Conservation (phyloP, 1,140 invertebrate species). For the Dendroctonus ponderosae region DNA sequence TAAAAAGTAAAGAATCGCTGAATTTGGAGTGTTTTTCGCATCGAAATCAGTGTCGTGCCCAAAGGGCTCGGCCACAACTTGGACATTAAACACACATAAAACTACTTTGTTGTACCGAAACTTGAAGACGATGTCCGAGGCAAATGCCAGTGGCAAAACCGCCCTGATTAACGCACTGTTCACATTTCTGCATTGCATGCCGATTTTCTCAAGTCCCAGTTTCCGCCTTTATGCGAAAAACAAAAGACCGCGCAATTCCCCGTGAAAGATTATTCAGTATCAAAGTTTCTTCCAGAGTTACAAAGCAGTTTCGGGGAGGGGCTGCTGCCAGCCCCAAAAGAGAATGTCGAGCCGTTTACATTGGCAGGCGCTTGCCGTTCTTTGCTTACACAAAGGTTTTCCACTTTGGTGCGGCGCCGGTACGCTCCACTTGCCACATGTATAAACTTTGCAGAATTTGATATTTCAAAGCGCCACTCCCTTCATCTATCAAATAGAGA, state of each 20-base stretch:
- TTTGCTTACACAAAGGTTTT: slow-evolving; percentile 37
- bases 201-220: too few species aligned
- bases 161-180: too few species aligned
- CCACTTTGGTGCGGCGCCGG: slow-evolving; percentile 37
- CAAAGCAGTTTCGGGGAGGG: slow-evolving; percentile 30
- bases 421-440: slow-evolving; percentile 30
- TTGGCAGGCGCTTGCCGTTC: slow-evolving; percentile 32
- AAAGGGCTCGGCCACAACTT: too few species aligned
- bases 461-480: slow-evolving; percentile 32
- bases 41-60: too few species aligned
- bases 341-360: slow-evolving; percentile 35
- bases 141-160: too few species aligned
- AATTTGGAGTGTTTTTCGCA: too few species aligned
- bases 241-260: slow-evolving; percentile 9
- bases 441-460: slow-evolving; percentile 37
- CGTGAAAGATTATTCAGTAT: slow-evolving; percentile 32
- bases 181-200: too few species aligned
- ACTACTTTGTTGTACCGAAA: too few species aligned
- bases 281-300: slow-evolving; percentile 34
- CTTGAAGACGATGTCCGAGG: too few species aligned
- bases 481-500: slow-evolving; percentile 27
- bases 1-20: too few species aligned
- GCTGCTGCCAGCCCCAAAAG: slow-evolving; percentile 6
- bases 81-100: too few species aligned
- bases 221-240: neutral